These are phyloP conservation scores for Clitarchus hookeri DNA, from an alignment of 2,888 invertebrate species.

Conservation along the genomic window DNA sequence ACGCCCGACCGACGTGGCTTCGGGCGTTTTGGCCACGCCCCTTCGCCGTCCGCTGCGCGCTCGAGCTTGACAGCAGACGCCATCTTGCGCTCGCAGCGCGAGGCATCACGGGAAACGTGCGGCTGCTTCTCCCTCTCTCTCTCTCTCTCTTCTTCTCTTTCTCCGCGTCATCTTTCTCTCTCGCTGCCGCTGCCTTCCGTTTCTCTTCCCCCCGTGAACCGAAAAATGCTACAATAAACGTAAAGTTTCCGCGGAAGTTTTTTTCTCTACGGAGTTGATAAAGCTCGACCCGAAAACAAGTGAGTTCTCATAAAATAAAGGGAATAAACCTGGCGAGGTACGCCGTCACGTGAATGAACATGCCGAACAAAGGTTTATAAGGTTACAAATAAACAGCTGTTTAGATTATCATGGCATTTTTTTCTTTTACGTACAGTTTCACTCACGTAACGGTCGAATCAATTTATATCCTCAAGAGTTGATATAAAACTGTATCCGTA, in stretches of 20 bases:
- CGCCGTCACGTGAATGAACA: neutral
- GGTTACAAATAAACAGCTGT: too few species aligned
- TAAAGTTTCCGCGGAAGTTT: neutral
- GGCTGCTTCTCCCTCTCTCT: neutral
- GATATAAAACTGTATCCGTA: too few species aligned
- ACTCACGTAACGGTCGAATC: too few species aligned
- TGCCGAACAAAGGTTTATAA: neutral
- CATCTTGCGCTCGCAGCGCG: conserved; percentile 19
- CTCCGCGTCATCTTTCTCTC: neutral
- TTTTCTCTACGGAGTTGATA: neutral
- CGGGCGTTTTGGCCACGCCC: neutral
- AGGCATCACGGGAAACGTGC: neutral
- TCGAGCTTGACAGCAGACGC: conserved; percentile 22
- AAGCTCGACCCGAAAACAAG: neutral
- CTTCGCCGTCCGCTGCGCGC: neutral
- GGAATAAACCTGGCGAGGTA: neutral
- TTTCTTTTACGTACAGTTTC: too few species aligned
- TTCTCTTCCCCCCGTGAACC: neutral
- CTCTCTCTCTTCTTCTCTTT: neutral
- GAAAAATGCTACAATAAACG: neutral
- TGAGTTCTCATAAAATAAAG: neutral
- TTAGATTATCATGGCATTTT: too few species aligned
- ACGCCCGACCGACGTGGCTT: neutral
- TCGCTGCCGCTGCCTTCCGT: neutral
- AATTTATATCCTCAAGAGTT: too few species aligned